Conservation (phyloP, 2,113 vertebrate genomes). For the Gambusia affinis region DNA sequence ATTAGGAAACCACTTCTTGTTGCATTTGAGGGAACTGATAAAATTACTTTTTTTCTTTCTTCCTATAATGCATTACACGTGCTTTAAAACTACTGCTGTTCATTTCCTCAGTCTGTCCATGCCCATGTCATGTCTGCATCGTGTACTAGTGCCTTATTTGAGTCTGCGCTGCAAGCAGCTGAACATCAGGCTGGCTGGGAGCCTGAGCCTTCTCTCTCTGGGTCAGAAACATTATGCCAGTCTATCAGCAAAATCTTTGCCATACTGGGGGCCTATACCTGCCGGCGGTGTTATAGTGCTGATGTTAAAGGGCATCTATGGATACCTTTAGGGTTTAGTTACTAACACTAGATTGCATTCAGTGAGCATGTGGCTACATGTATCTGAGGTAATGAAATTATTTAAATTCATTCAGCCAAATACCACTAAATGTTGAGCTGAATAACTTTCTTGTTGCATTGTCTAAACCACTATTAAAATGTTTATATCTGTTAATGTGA, state of each 20-base stretch:
- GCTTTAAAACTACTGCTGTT: conserved; percentile 30
- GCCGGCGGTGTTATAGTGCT: conserved; percentile 56
- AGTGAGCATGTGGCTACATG: conserved; percentile 74
- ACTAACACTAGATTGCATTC: conserved; percentile 74
- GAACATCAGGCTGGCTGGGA: conserved; percentile 57
- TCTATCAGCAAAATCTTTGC: conserved; percentile 60
- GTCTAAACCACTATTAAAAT: conserved; percentile 66
- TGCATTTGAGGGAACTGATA: conserved; percentile 25
- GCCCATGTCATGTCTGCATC: conserved; percentile 72
- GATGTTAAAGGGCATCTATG: conserved; percentile 60
- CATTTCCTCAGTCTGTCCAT: conserved; percentile 42
- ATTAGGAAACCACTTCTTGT: conserved; percentile 26
- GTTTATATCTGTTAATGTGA: conserved; percentile 79
- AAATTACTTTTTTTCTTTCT: not conserved
- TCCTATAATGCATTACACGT: conserved; percentile 27
- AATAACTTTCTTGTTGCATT: conserved; percentile 62
- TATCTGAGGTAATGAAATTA: conserved; percentile 59
- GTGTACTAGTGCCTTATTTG: conserved; percentile 84
- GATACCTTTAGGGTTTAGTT: conserved; percentile 57
- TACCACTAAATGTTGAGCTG: conserved; percentile 44
- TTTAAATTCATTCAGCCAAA: conserved; percentile 48
- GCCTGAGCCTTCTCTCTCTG: conserved; percentile 65
- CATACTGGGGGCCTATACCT: conserved; percentile 68
- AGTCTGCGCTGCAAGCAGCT: conserved; percentile 69
- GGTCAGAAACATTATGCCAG: conserved; percentile 63